Evolutionary conservation across 2,888 invertebrate species (phyloP), one percentile per base, ranked within the genome.

Genomic region (Antheraea assamensis): DNA sequence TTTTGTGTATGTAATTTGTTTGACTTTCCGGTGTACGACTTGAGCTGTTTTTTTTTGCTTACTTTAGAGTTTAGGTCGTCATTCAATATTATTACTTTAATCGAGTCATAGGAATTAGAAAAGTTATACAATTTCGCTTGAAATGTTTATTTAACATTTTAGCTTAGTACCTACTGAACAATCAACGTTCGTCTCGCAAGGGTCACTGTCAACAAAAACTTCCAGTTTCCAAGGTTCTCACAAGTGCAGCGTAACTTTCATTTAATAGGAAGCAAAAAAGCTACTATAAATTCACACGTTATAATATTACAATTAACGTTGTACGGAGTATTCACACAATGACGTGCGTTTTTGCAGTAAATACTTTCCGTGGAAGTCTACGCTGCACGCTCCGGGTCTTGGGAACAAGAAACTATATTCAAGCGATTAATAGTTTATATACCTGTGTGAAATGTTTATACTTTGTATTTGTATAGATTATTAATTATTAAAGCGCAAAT

Each of bases 211-310:
- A 89, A 81, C 80, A 87, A 87, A 84, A 87, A 90, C 92, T 92
- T 92, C n/a, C 89, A 89, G 89, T 80, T 82, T 85, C 82, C 84
- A 85, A 86, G 85, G 85, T 92, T 93, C 93, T 90, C 94, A 94
- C 92, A 91, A 88, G 84, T 89, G 88, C 89, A 89, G 93, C 88
- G 88, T 88, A 89, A 94, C 94, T 94, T 94, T 94, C 94, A 93
- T 94, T 94, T 91, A 87, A 88, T 88, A 80, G 87, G 85, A 88
- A 86, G 88, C 93, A 93, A 93, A 58, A 73, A 89, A 94, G 92
- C 85, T 85, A 77, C 86, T 84, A 85, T 87, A 79, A 85, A 89
- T 92, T 94, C 94, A 90, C 94, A 94, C 93, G 93, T 87, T 88
- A 86, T 70, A 68, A 73, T 66, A 70, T 68, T 70, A 73, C 70